Evolutionary conservation across 2,888 invertebrate genomes (phyloP), one percentile per base, ranked within the genome.

Genomic region (Lamproptera curius): DNA sequence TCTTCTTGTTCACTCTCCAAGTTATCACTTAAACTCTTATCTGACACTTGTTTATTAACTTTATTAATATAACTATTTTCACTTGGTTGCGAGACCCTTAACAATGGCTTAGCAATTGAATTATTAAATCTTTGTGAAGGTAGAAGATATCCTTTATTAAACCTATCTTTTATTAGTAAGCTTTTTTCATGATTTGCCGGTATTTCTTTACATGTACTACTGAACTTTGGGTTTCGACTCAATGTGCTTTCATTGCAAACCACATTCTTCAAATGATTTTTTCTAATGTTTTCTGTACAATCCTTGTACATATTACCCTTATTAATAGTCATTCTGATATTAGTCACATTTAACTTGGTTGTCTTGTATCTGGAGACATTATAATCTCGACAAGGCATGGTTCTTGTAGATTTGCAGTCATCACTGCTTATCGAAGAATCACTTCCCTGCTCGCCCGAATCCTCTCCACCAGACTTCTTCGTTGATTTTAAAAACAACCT

Each of bases 341-440:
- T 56, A 20, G 51, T 52, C 16, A 67, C 52, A 44, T 69, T 58
- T 50, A 64, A 61, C 56, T 61, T 70, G 46, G 67, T 64, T 60
- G 68, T 60, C 35, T 38, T 28, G n/a, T 37, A 34, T 20, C 16
- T 16, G 15, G 26, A 65, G n/a, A n/a, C n/a, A 51, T 61, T 53
- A 38, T 67, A 69, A 40, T 62, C 58, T 51, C 58, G 68, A 45
- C 57, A 61, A 38, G 57, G 50, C 28, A 56, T 58, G 35, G 72
- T 73, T 54, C 59, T 67, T 16, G 55, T 55, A 1, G 81, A 79
- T 48, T 61, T 65, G 51, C 67, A 63, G 55, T 77, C 79, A 65
- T 82, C 76, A 64, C 78, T 78, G 50, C 78, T 80, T 16, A 72
- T 51, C 3, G 84, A 80, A 15, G 83, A 83, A 54, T 76, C 66